Base-by-base conservation (phyloP, 1,140 invertebrate species). In the Aphelenchoides besseyi region DNA sequence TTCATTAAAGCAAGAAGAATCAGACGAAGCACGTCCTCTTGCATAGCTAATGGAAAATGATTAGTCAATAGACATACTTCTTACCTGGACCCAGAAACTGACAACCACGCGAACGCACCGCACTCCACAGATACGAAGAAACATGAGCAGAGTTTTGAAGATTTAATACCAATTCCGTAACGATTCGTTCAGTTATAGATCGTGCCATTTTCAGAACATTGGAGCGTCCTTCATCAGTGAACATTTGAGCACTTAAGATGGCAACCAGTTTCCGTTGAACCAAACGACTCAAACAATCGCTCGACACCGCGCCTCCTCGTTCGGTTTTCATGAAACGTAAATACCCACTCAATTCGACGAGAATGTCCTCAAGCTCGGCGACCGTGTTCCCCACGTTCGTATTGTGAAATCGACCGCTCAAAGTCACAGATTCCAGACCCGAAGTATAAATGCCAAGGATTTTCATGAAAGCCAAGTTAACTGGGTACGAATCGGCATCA, bases 231-330 rank as follows among this genome's bases (percentile, higher is more conserved):
- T 95, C 92, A 5, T n/a, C 8, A 23, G 33, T 33, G 2, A 30
- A 30, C 2, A 74, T 18, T 35, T 68, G 92, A 85, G 93, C 96
- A 85, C 93, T 94, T 57, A 97, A 89, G 54, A 97, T 85, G 0
- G 91, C 92, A 0, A 97, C 91, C 55, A 98, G 85, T 85, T 97
- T 97, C 3, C 94, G 88, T 86, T 97, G 94, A 92, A 97, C 95
- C 0, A 94, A 92, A 61, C 93, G 88, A 37, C 92, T 94, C 26
- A 95, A 86, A 16, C 81, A 55, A 53, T 81, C 75, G 53, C 79
- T 80, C 23, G 68, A 81, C 3, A 84, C 75, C 28, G 69, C 67
- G 9, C 74, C 74, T 32, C 80, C 79, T 32, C 74, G 55, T 53
- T 81, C 79, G 28, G 80, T 76, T 28, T 77, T 72, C 2, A 73